A percentile compares a stretch with the other conserved stretches of the same genome.
phyloP scores from a whole-genome alignment of 2,113 vertebrate genomes.

The Pollimyrus isidori region DNA sequence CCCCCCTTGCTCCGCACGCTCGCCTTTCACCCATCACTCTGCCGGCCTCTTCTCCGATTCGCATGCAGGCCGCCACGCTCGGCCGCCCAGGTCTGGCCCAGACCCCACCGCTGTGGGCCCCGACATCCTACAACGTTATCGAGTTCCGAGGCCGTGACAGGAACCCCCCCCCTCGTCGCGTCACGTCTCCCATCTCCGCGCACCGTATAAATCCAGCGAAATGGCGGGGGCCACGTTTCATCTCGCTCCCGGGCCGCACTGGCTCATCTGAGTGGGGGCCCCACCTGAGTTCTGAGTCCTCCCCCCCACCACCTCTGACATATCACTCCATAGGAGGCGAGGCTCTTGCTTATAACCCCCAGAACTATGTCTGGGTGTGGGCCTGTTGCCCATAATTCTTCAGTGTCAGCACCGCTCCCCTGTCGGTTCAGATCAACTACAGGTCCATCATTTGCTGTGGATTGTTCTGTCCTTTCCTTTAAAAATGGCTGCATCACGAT shows the following conservation, averaged over 20 bases:
- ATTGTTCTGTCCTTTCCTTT: background rate
- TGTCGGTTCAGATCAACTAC: background rate
- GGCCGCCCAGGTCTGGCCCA: background rate
- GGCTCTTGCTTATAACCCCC: background rate
- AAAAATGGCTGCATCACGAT: background rate
- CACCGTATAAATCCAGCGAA: background rate
- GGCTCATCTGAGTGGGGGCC: background rate
- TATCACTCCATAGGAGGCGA: background rate
- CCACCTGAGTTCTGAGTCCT: background rate
- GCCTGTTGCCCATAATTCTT: background rate
- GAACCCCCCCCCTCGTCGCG: background rate
- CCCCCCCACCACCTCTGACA: background rate
- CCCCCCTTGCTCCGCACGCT: constrained; percentile 18
- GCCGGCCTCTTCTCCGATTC: constrained; percentile 32
- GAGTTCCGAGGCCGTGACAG: background rate
- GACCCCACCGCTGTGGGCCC: background rate
- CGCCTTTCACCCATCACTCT: constrained; percentile 16
- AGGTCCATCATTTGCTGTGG: background rate
- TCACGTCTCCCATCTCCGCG: background rate
- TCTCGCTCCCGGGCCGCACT: background rate
- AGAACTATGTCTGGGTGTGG: background rate
- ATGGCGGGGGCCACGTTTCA: background rate
- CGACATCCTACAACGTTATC: background rate
- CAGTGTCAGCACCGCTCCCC: background rate
- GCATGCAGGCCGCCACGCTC: constrained; percentile 19